Evolutionary conservation across 2,797 vertebrate genomes (phyloP).

Genomic region (Delichon dasypus): DNA sequence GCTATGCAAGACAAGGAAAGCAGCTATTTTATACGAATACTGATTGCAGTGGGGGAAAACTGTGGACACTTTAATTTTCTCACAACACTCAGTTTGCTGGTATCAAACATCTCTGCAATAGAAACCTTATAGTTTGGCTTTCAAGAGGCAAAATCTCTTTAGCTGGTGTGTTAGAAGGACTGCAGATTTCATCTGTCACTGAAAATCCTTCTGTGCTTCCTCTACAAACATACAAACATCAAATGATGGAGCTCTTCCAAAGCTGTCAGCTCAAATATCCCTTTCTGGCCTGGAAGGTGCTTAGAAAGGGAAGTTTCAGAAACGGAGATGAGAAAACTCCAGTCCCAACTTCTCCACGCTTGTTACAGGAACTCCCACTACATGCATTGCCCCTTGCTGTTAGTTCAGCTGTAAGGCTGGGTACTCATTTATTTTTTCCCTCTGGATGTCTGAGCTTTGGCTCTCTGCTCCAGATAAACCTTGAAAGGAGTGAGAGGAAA

Average conservation of each 20-base stretch:
- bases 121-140: conserved; percentile 39
- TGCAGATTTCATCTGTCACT: conserved; percentile 63
- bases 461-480: neutral
- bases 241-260: conserved; percentile 56
- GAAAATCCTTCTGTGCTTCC: conserved; percentile 47
- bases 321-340: neutral
- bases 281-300: conserved; percentile 16
- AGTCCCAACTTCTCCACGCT: neutral
- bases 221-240: conserved; percentile 57
- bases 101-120: conserved; percentile 38
- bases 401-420: neutral
- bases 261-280: conserved; percentile 30
- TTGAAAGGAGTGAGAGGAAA: neutral
- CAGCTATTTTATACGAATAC: neutral
- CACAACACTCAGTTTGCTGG: conserved; percentile 13
- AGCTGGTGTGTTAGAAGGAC: conserved; percentile 29
- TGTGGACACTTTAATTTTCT: neutral
- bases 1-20: neutral
- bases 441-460: neutral
- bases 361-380: neutral
- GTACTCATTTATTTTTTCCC: neutral
- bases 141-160: conserved; percentile 41
- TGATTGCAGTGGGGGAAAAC: conserved; percentile 7
- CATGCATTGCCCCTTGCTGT: neutral
- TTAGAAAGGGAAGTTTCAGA: conserved; percentile 27